Percentiles rank a stretch among this genome's conserved stretches.
Evolutionary conservation across 2,888 invertebrate genomes (phyloP).

Genomic region (Hypena proboscidalis): DNA sequence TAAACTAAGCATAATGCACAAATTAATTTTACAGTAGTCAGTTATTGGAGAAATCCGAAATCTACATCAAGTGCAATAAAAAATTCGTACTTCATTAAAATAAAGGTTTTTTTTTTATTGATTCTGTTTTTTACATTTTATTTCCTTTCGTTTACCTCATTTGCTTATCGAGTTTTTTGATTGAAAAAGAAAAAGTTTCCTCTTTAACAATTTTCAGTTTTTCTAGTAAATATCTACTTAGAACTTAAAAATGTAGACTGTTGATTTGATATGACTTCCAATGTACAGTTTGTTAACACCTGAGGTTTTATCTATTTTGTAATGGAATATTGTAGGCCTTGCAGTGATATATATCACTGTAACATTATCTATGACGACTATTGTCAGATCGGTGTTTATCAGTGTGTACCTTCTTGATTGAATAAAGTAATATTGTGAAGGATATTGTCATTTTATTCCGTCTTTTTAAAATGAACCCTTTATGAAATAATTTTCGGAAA

Average conservation of each 20-base stretch:
- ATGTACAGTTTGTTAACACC: no score
- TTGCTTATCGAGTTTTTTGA: slow-evolving; percentile 4
- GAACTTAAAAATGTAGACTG: slow-evolving; percentile 58
- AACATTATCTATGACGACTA: slow-evolving; percentile 38
- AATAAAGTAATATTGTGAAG: slow-evolving; percentile 36
- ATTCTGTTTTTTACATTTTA: slow-evolving; percentile 33
- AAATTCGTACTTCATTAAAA: slow-evolving; percentile 55
- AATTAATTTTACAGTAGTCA: not conserved
- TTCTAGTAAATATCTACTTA: slow-evolving; percentile 24
- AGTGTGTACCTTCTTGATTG: slow-evolving; percentile 52
- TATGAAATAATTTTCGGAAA: no score
- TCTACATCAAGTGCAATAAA: slow-evolving; percentile 28
- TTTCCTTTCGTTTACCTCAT: not conserved
- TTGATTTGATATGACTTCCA: slow-evolving; percentile 56
- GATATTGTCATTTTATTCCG: slow-evolving; percentile 13
- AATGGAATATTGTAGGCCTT: no score
- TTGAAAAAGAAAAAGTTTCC: slow-evolving; percentile 32
- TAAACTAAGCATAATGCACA: not conserved
- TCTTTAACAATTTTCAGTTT: slow-evolving; percentile 38
- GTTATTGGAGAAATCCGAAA: not conserved
- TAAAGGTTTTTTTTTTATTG: slow-evolving; percentile 50
- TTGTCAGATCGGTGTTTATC: slow-evolving; percentile 58
- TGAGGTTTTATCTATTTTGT: no score
- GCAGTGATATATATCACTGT: slow-evolving; percentile 30
- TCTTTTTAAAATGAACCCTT: no score